Base-by-base conservation (phyloP, 2,888 invertebrate species). In the Lepetodrilus schrolli region DNA sequence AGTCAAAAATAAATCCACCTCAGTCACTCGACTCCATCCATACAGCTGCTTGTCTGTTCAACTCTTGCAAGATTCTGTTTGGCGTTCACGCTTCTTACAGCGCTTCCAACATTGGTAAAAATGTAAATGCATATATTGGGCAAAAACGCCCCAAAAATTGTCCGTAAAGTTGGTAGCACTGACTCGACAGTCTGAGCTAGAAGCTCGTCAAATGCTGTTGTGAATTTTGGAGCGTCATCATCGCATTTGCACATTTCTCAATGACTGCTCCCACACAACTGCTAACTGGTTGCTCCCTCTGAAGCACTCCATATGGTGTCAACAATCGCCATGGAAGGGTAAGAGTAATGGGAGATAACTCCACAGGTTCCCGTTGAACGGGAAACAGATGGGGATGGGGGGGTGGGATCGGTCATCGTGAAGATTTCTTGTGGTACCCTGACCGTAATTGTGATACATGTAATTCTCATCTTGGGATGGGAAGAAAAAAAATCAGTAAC, bases 1-100 rank as follows among this genome's bases (percentile, higher is more conserved):
- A n/a, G 82, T 84, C 83, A 84, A 85, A 85, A 85, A 83, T 83
- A 85, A 84, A 82, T 81, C 80, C 81, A 78, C 80, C 73, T 77
- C 77, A 77, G 74, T 75, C 80, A 78, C 74, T 70, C 79, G 23
- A 23, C 65, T 71, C 70, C 76, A 81, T 73, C 71, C 74, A 76
- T 70, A 75, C 72, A 75, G 70, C 66, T 72, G 51, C 68, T 38
- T 58, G 37, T 58, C 66, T 72, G 20, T 5, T 34, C 49, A 38
- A 69, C 58, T n/a, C 58, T 58, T 58, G 58, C 58, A 58, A 58
- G 58, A 58, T 58, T 58, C 58, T 34, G 34, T 58, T 58, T 58
- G 58, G 58, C 58, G 58, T 58, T 30, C 58, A 58, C 58, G 58
- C 58, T 58, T 51, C 30, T 43, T 13, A 58, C 58, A 43, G 68